These are phyloP conservation scores for Neotoxoptera formosana DNA, from an alignment of 1,140 invertebrate species.

Conservation along the genomic window DNA sequence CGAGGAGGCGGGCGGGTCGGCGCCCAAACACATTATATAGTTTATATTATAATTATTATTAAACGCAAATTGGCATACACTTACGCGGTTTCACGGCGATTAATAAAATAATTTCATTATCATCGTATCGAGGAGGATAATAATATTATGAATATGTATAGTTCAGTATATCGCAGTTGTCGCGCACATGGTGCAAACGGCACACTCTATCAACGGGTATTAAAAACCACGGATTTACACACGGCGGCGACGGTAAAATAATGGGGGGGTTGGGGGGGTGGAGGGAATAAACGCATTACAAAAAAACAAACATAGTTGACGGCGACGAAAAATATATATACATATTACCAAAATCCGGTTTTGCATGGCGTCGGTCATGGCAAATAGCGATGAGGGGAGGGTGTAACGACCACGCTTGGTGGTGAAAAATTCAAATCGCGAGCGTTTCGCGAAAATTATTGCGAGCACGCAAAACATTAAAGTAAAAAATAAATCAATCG, in stretches of 20 bases:
- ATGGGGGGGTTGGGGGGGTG: too few species aligned
- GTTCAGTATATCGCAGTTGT: neutral
- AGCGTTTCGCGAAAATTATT: neutral
- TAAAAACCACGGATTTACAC: neutral
- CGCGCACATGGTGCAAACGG: neutral
- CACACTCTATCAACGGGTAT: neutral
- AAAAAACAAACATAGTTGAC: neutral
- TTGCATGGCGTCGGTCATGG: too few species aligned
- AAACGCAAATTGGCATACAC: neutral
- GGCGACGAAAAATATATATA: neutral
- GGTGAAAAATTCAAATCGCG: neutral
- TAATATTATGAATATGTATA: neutral
- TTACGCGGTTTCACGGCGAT: neutral
- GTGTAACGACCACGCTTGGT: neutral
- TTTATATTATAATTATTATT: neutral
- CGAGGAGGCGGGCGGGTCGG: too few species aligned
- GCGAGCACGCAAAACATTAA: neutral
- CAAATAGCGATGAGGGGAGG: neutral
- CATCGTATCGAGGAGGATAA: neutral
- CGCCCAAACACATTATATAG: neutral
- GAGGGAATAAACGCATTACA: too few species aligned
- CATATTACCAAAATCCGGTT: neutral
- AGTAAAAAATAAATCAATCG: neutral
- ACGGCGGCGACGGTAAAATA: neutral
- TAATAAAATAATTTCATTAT: neutral